Conservation (phyloP, 1,140 invertebrate species). For the Agrilus planipennis region DNA sequence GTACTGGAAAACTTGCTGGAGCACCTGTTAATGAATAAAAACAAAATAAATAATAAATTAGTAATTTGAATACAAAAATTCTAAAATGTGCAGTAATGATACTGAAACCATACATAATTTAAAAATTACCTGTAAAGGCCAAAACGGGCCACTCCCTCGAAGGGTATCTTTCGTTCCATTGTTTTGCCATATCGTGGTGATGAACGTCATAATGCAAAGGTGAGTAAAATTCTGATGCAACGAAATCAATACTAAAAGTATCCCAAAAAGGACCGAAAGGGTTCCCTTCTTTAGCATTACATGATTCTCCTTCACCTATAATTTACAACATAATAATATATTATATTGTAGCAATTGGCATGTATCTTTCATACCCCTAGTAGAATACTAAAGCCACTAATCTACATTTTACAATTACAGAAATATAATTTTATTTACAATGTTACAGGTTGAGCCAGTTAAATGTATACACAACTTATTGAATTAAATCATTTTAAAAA, state of each 20-base stretch:
- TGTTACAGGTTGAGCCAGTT: no score
- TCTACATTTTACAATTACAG: neutral
- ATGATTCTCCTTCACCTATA: constrained; percentile 43
- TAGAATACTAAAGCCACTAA: no score
- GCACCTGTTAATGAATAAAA: constrained; percentile 45
- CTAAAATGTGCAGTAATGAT: neutral
- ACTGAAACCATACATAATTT: neutral
- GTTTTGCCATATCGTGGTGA: constrained; percentile 50
- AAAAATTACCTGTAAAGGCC: constrained; percentile 50
- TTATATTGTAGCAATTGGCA: no score
- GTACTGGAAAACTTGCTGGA: constrained; percentile 93
- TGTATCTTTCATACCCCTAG: no score
- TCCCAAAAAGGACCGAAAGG: constrained; percentile 99
- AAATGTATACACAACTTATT: constrained; percentile 2
- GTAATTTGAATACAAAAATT: no score
- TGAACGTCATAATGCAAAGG: constrained; percentile 81
- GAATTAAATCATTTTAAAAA: constrained; percentile 12
- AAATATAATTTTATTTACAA: constrained; percentile 3
- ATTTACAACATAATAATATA: constrained; percentile 18
- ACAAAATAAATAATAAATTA: no score
- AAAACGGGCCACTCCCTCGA: constrained; percentile 58
- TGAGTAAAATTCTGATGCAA: constrained; percentile 80
- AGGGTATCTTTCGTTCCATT: constrained; percentile 70
- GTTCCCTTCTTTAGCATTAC: constrained; percentile 96
- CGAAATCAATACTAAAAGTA: constrained; percentile 81